Percentiles rank a stretch among this genome's conserved stretches.
phyloP scores from a whole-genome alignment of 2,888 invertebrate genomes.

The Papilio gigon region DNA sequence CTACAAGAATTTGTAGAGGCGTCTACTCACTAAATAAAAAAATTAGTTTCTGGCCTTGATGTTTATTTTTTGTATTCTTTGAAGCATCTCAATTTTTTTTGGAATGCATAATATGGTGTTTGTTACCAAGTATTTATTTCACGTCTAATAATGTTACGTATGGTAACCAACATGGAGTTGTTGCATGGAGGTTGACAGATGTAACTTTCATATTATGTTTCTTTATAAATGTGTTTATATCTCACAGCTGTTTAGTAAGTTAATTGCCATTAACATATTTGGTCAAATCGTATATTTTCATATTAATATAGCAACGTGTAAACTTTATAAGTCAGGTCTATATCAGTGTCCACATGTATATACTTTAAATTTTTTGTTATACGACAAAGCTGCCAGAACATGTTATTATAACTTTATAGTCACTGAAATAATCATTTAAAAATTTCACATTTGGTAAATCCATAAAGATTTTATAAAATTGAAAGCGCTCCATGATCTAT shows the following conservation, averaged over 20 bases:
- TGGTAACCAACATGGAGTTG: conserved; percentile 38
- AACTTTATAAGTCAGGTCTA: neutral
- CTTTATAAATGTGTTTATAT: neutral
- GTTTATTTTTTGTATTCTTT: conserved; percentile 49
- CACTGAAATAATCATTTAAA: too few relatives aligned
- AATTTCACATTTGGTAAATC: too few relatives aligned
- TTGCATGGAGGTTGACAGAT: conserved; percentile 37
- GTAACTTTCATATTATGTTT: conserved; percentile 11
- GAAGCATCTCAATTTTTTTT: conserved; percentile 19
- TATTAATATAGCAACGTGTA: neutral
- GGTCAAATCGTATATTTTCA: neutral
- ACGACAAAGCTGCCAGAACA: neutral
- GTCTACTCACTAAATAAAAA: conserved; percentile 45
- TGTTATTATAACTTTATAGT: neutral
- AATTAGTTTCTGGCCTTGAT: conserved; percentile 62
- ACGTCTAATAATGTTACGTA: conserved; percentile 23
- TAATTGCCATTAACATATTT: neutral
- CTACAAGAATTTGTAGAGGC: conserved; percentile 41
- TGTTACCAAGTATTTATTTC: conserved; percentile 21
- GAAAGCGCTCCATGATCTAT: too few relatives aligned
- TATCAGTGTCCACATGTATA: neutral
- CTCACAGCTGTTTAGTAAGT: neutral
- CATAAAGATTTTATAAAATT: too few relatives aligned
- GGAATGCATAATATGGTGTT: neutral
- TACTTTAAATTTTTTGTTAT: too few relatives aligned